Base-by-base conservation (phyloP, 2,888 invertebrate species). In the Leucophenga maculata region DNA sequence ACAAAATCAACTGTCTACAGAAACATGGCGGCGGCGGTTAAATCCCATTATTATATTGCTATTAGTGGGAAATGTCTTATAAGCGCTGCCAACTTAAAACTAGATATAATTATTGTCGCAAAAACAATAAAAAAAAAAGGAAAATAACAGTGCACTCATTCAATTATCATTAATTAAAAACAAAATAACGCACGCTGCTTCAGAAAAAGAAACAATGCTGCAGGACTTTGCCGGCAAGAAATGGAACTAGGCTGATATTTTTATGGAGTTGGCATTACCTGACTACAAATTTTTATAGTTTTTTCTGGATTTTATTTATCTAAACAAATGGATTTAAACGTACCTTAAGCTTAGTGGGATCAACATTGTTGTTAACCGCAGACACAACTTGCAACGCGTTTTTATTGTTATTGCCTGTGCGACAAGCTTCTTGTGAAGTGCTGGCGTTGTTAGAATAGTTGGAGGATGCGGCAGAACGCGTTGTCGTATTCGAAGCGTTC, bases 401-500 rank as follows among this genome's bases (percentile, higher is more conserved):
- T 73, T 16, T 69, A 70, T 68, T 72, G 74, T 9, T 31, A 52
- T 72, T 59, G 68, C 70, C 70, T 32, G 78, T 71, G 26, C 22
- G 4, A 16, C 14, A 39, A n/a, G 22, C 20, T 13, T 46, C 16
- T 16, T 60, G 39, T 39, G 39, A 39, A 1, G 39, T 39, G 8
- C 39, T 62, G 48, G 59, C 22, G 57, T 48, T 13, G 18, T 57
- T 57, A 11, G 72, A 26, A 26, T 26, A 26, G 20, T 55, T 52
- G 48, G 73, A 70, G 0, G 70, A 67, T 54, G 69, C 71, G 22
- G 68, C 68, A 54, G 50, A 54, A 39, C 39, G 39, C 60, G 31
- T 32, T 48, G 64, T 60, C 26, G 31, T 3, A 62, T 57, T 57
- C 3, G 22, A n/a, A 14, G 54, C 87, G 82, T 86, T 87, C 82